Evolutionary conservation across 2,797 vertebrate genomes (phyloP), one percentile per base, ranked within the genome.

Genomic region (Poeciliopsis gracilis): DNA sequence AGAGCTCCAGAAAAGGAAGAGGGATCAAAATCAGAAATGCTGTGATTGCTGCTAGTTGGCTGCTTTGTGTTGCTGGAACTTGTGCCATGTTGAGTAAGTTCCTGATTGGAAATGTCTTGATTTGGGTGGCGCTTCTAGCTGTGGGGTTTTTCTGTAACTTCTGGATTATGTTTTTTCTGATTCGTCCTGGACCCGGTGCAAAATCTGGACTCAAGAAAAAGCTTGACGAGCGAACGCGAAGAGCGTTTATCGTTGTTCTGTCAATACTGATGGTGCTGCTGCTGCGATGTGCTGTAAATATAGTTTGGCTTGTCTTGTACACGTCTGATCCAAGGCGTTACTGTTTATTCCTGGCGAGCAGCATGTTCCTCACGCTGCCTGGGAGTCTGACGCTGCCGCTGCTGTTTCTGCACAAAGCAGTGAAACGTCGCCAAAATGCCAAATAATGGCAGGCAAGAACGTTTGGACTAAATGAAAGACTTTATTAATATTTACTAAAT

Each of bases 301-400:
- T 76, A 15, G 0, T 8, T 51, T 51, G 61, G 43, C 12, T 59
- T 15, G 1, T 49, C 28, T 1, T 63, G 1, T 2, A 4, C 3
- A 0, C 5, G n/a, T 30, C 1, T 12, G 16, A 43, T 1, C 20
- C 4, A 5, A 18, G 2, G 1, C 9, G 9, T 10, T 0, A 30
- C 2, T 63, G 57, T 36, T 16, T 63, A 9, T 12, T 47, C 5
- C 3, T 15, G 23, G 23, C 1, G 0, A 5, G 0, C 5, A 12
- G 4, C 18, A 8, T 76, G 23, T 76, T 8, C 25, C 33, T 76
- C 13, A 23, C 5, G 2, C 23, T 76, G 61, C 75, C 75, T 23
- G 49, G 75, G 13, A 76, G 75, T 41, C 15, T 67, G 30, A 25
- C 30, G 46, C 15, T 76, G 1, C 61, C 75, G 5, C 23, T 76